Evolutionary conservation across 2,113 vertebrate species (phyloP).

Genomic region (Oreocharis arfaki): DNA sequence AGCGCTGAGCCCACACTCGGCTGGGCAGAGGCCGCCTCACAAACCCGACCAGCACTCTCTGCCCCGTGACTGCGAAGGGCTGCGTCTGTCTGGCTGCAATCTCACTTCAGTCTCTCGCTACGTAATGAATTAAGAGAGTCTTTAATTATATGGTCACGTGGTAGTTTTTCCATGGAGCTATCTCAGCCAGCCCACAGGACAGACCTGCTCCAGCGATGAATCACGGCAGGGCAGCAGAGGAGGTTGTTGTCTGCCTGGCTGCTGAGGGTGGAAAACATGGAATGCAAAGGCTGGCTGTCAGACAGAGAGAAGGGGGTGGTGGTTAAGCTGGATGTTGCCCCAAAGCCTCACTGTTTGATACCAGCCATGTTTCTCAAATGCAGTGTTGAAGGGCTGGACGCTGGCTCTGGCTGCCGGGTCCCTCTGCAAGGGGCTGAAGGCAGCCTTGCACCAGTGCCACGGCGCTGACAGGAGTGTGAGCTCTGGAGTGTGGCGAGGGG

Average conservation of each 20-base stretch:
- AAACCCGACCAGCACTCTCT: background rate
- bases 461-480: background rate
- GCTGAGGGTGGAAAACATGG: background rate
- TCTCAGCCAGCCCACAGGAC: constrained; percentile 47
- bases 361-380: background rate
- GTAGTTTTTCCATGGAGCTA: constrained; percentile 31
- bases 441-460: background rate
- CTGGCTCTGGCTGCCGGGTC: background rate
- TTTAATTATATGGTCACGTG: constrained; percentile 55
- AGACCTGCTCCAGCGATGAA: constrained; percentile 56
- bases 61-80: background rate
- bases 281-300: background rate
- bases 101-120: constrained; percentile 4
- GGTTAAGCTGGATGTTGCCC: background rate
- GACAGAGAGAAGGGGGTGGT: background rate
- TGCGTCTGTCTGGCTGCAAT: constrained; percentile 12
- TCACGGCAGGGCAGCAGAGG: constrained; percentile 33
- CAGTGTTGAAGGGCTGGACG: background rate
- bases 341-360: background rate
- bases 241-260: background rate
- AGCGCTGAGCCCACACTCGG: background rate
- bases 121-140: constrained; percentile 24
- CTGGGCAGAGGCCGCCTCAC: background rate
- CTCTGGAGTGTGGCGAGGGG: background rate
- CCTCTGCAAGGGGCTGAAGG: background rate